phyloP scores from a whole-genome alignment of 2,888 invertebrate genomes.

The Pachycephus smyrnensis region DNA sequence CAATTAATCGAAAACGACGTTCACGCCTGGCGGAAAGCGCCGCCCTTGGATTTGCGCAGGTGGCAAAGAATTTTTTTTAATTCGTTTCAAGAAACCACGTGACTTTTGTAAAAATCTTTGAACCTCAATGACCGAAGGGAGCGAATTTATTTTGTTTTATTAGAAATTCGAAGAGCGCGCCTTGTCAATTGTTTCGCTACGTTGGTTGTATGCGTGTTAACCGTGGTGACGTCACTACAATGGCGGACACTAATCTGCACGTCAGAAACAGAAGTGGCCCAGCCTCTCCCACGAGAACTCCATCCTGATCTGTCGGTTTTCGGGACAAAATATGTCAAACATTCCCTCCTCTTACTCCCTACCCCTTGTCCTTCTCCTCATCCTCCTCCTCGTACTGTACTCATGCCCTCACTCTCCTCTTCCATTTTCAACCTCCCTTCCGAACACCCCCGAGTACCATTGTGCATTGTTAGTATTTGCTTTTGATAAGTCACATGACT shows the following conservation, averaged over 20 bases:
- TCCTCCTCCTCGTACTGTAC: neutral
- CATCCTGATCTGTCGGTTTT: constrained; percentile 64
- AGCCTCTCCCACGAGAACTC: constrained; percentile 36
- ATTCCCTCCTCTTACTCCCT: constrained; percentile 25
- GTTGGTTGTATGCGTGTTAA: constrained; percentile 63
- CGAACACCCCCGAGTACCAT: neutral
- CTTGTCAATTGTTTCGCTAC: constrained; percentile 28
- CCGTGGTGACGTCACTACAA: constrained; percentile 65
- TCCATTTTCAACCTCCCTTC: neutral
- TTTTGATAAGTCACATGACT: neutral
- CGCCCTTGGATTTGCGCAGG: neutral
- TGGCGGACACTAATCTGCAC: constrained; percentile 68
- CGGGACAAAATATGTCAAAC: constrained; percentile 66
- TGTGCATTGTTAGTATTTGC: neutral
- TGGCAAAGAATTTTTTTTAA: neutral
- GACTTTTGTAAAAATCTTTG: neutral
- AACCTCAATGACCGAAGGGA: neutral
- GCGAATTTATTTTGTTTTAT: neutral
- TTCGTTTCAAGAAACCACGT: neutral
- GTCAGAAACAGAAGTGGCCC: constrained; percentile 64
- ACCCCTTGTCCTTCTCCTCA: constrained; percentile 20
- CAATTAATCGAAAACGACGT: constrained; percentile 20
- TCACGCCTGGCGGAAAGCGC: neutral
- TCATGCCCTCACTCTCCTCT: neutral
- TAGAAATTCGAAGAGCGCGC: neutral